These are phyloP conservation scores for Pristionchus pacificus DNA, from an alignment of 1,140 invertebrate species.

Conservation along the genomic window DNA sequence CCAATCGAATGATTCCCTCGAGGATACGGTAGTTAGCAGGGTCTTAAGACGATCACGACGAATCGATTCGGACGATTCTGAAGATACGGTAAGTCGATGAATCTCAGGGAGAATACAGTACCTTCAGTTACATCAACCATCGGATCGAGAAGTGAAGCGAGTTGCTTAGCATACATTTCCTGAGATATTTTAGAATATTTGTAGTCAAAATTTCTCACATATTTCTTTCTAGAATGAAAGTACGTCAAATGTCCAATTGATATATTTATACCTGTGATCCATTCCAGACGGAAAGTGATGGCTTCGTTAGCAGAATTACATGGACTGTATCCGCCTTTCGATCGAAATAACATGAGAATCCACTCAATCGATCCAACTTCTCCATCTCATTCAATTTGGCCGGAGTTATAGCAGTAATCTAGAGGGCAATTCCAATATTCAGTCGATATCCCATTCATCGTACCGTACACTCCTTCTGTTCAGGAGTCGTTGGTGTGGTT, in stretches of 20 bases:
- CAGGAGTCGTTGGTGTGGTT: too few species aligned
- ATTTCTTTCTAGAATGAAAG: too few species aligned
- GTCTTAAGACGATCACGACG: not conserved
- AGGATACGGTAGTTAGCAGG: not conserved
- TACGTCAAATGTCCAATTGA: not conserved
- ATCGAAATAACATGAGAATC: not conserved
- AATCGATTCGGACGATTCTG: too few species aligned
- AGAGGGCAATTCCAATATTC: not conserved
- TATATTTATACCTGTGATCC: not conserved
- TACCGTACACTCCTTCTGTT: too few species aligned
- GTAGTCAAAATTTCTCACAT: too few species aligned
- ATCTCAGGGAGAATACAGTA: not conserved
- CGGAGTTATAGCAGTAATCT: not conserved
- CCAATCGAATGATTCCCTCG: not conserved
- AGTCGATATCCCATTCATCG: too few species aligned
- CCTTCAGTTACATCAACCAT: not conserved
- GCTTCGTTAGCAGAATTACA: not conserved
- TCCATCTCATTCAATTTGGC: constrained; percentile 11
- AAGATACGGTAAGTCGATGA: not conserved
- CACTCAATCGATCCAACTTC: constrained; percentile 1
- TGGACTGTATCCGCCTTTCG: constrained; percentile 8
- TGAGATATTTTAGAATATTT: too few species aligned
- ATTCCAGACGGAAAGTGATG: not conserved
- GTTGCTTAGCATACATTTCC: not conserved
- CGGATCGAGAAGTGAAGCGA: not conserved